Evolutionary conservation across 2,797 vertebrate species (phyloP), one percentile per base, ranked within the genome.

Genomic region (Enteromius mattozi): DNA sequence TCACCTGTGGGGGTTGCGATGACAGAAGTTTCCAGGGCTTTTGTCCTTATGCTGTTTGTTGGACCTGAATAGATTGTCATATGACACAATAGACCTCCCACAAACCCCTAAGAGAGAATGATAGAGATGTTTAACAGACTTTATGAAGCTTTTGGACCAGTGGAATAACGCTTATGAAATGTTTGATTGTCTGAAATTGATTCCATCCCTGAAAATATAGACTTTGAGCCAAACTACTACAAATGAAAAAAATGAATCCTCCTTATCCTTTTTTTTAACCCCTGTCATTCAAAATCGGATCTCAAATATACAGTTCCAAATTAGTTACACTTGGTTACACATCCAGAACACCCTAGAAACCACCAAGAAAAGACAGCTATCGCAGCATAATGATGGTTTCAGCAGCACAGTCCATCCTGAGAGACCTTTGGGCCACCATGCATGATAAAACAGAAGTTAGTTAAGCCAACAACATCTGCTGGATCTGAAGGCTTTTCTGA

Each of bases 51-150:
- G 12, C 24, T 47, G 49, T 83, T 68, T 83, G 68, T 61, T 84
- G 61, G 42, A 84, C 61, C 66, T 35, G 61, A 47, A 71, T 51
- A 35, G 83, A 76, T 42, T 87, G 49, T 83, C 74, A 86, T 51
- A 35, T 47, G 30, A 66, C 27, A 35, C 10, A 6, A 79, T 35
- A 84, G 27, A 37, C 72, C 27, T 0, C 66, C 51, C 51, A 79
- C 83, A 85, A 68, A 51, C 61, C 56, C 78, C 47, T 37, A 33
- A 69, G 74, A 79, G 76, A 71, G 8, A 79, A 37, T 0, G 8
- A 79, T 71, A 69, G 37, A 82, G 42, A 78, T 82, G 80, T 86
- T 81, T 81, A 81, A 84, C 66, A 79, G 83, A 71, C n/a, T 21
- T 45, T 30, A 21, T 75, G 49, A 68, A 71, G 47, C 27, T 47